Percentiles rank a stretch among this genome's conserved stretches.
These are phyloP conservation scores for Hetaerina titia DNA, from an alignment of 2,888 invertebrate species.

Conservation along the genomic window DNA sequence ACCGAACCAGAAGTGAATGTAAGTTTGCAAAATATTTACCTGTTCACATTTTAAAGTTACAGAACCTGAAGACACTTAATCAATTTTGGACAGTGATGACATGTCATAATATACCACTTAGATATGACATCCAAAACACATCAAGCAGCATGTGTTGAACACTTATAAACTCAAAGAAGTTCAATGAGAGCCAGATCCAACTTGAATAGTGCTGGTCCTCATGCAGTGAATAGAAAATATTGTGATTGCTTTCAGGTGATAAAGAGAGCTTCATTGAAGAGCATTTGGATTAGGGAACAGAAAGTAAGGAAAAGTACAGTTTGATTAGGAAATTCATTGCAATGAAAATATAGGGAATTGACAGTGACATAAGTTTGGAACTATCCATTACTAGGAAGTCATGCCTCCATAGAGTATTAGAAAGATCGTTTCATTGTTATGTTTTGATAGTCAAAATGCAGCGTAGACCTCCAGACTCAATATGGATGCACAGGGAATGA, in stretches of 20 bases:
- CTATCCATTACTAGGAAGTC: conserved; percentile 66
- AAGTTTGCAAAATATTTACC: background rate
- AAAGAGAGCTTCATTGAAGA: conserved; percentile 64
- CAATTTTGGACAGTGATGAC: background rate
- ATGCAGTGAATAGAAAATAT: conserved; percentile 50
- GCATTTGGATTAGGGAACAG: conserved; percentile 64
- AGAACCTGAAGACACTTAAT: background rate
- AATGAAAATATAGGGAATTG: conserved; percentile 57
- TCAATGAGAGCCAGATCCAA: background rate
- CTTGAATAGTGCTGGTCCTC: conserved; percentile 45
- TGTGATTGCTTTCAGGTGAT: conserved; percentile 64
- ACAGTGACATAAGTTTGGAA: conserved; percentile 60
- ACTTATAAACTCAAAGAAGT: conserved; percentile 30
- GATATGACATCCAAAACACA: conserved; percentile 47
- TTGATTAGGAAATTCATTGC: conserved; percentile 45
- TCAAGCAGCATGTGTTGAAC: conserved; percentile 40
- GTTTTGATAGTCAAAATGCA: conserved; percentile 45
- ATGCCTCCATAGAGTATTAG: conserved; percentile 56
- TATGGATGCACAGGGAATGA: conserved; percentile 66
- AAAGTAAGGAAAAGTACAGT: conserved; percentile 43
- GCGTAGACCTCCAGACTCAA: conserved; percentile 62
- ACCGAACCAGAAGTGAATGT: background rate
- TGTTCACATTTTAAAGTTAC: background rate
- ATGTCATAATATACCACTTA: background rate
- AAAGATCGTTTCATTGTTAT: conserved; percentile 58